Percentiles rank a stretch among this genome's conserved stretches.
Evolutionary conservation across 2,797 vertebrate genomes (phyloP).

Genomic region (Artibeus jamaicensis): DNA sequence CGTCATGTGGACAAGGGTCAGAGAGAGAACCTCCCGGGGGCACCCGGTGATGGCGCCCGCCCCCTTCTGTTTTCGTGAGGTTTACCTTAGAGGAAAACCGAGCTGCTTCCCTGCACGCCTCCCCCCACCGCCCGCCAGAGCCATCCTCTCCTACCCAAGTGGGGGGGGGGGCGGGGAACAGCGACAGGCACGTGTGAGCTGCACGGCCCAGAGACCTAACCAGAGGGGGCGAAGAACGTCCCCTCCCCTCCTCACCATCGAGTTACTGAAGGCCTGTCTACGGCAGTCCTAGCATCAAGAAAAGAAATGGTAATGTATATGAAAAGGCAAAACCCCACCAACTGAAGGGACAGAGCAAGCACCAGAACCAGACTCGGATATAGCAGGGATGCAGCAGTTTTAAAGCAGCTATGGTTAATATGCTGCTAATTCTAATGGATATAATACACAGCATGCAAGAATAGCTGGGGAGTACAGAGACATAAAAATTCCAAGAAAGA

Average conservation of each 20-base stretch:
- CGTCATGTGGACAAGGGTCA: not conserved
- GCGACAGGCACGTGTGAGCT: too few species aligned
- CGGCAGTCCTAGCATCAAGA: not conserved
- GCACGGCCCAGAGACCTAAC: not conserved
- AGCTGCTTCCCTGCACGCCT: too few species aligned
- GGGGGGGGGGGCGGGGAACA: too few species aligned
- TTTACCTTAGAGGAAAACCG: not conserved
- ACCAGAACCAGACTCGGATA: not conserved
- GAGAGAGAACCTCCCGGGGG: not conserved
- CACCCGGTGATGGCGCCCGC: not conserved
- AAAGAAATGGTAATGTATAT: not conserved
- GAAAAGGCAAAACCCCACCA: not conserved
- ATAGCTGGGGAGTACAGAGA: not conserved
- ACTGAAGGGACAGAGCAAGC: not conserved
- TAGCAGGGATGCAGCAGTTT: not conserved
- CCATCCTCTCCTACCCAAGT: too few species aligned
- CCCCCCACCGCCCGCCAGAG: too few species aligned
- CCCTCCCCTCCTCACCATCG: not conserved
- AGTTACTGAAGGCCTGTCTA: not conserved
- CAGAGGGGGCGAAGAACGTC: accelerated
- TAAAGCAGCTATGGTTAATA: not conserved
- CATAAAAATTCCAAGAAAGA: not conserved
- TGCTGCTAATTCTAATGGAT: not conserved
- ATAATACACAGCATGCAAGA: not conserved
- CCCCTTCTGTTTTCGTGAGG: not conserved